These are phyloP conservation scores for Lithosia quadra DNA, from an alignment of 2,888 invertebrate genomes.

Conservation along the genomic window DNA sequence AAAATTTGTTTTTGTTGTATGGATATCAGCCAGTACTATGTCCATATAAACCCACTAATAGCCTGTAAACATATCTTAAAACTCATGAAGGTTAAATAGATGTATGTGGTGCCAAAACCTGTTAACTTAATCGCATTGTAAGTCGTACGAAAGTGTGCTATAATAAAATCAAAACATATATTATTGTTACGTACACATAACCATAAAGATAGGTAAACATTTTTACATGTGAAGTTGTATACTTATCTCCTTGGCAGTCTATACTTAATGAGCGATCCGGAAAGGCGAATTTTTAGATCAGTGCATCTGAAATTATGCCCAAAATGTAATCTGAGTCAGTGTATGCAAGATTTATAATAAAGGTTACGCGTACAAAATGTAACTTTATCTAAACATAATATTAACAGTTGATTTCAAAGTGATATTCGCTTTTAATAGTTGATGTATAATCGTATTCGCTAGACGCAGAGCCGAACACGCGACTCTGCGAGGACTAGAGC, in stretches of 20 bases:
- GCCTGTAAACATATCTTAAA: neutral
- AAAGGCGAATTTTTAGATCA: neutral
- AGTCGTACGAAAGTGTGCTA: neutral
- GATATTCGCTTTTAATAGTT: slow-evolving; percentile 68
- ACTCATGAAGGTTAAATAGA: neutral
- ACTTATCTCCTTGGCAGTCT: too few species aligned
- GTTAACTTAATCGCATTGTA: neutral
- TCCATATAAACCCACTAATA: neutral
- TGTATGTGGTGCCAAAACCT: neutral
- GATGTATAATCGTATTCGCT: slow-evolving; percentile 51
- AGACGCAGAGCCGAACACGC: slow-evolving; percentile 39
- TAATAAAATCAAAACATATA: neutral
- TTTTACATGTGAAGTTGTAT: too few species aligned
- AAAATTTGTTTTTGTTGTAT: too few species aligned
- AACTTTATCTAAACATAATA: slow-evolving; percentile 20
- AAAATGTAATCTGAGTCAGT: neutral
- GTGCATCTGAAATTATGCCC: neutral
- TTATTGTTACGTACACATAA: neutral
- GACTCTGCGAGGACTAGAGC: slow-evolving; percentile 42
- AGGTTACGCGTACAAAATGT: neutral
- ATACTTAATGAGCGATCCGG: neutral
- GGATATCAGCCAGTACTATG: neutral
- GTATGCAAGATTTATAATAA: neutral
- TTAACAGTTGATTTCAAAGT: slow-evolving; percentile 52
- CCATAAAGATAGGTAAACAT: too few species aligned